Base-by-base conservation (phyloP, 2,797 vertebrate species). In the Acanthurus lineatus region DNA sequence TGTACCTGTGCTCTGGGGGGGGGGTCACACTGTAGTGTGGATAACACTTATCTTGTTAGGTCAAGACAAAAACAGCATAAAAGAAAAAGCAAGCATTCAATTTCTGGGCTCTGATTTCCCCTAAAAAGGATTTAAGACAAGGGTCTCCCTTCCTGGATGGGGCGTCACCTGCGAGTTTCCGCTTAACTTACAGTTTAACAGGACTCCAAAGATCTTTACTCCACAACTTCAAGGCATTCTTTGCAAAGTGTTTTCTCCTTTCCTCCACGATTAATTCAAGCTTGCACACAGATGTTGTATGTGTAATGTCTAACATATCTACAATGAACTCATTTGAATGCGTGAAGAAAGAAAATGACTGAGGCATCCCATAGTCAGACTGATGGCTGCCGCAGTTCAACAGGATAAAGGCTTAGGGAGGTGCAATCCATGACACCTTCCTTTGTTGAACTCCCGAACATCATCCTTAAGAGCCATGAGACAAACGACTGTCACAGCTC, bases 361-460 rank as follows among this genome's bases (percentile, higher is more conserved):
- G 84, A 88, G 88, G 90, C 88, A 70, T 90, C 85, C 90, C 81
- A 83, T 65, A 85, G 87, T 89, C 87, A 81, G 81, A 87, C 88
- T 59, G 81, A 69, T 35, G 73, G 79, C 83, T 83, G 81, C 87
- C 74, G 40, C 87, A 82, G 82, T 87, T 88, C 69, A 86, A 88
- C 72, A 82, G 86, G 81, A 87, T 86, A 92, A 94, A 94, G 93
- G 93, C 92, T 92, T 82, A 72, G 68, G 83, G 88, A 91, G 91
- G 88, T 85, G 87, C 83, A 71, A 86, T 84, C 85, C 72, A 45
- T 5, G 58, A 83, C 90, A 82, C 88, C 88, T 89, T 84, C 76
- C 82, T 88, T 83, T 71, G 82, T 77, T 89, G 81, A 82, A 86
- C 71, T 90, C 82, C 80, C 14, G 45, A 81, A 87, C 77, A 44